These are phyloP conservation scores for Nymphicus hollandicus DNA, from an alignment of 2,113 vertebrate genomes.

Conservation along the genomic window DNA sequence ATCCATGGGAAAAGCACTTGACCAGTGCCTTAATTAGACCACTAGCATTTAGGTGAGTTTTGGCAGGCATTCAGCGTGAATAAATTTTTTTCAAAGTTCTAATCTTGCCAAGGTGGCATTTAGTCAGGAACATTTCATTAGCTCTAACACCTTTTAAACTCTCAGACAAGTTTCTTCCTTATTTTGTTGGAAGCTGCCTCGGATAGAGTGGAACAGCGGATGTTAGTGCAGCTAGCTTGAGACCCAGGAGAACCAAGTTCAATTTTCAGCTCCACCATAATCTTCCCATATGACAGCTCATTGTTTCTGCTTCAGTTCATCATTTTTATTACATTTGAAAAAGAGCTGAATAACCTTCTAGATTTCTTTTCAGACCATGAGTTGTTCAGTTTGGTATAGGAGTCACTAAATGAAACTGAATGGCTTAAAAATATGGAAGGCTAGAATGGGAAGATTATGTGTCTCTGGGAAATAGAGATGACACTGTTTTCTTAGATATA, in stretches of 20 bases:
- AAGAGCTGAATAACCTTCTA: background rate
- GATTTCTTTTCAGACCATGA: background rate
- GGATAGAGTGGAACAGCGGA: background rate
- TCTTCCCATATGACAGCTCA: background rate
- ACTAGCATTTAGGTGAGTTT: background rate
- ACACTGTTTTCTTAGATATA: background rate
- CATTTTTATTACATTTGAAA: constrained; percentile 16
- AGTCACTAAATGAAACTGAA: background rate
- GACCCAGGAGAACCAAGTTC: background rate
- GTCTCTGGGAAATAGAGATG: background rate
- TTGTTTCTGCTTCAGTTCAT: constrained; percentile 24
- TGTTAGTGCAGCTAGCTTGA: background rate
- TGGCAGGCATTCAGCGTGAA: background rate
- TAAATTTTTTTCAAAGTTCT: background rate
- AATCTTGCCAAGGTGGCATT: background rate
- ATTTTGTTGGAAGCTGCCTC: background rate
- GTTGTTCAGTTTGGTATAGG: background rate
- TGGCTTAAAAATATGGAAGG: background rate
- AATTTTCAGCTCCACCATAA: background rate
- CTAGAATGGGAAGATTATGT: background rate
- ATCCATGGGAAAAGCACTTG: background rate
- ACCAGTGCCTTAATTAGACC: background rate
- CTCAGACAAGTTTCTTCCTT: background rate
- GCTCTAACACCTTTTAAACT: background rate
- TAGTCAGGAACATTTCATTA: background rate